These are phyloP conservation scores for Aspidiotus destructor DNA, from an alignment of 2,888 invertebrate species.

Conservation along the genomic window DNA sequence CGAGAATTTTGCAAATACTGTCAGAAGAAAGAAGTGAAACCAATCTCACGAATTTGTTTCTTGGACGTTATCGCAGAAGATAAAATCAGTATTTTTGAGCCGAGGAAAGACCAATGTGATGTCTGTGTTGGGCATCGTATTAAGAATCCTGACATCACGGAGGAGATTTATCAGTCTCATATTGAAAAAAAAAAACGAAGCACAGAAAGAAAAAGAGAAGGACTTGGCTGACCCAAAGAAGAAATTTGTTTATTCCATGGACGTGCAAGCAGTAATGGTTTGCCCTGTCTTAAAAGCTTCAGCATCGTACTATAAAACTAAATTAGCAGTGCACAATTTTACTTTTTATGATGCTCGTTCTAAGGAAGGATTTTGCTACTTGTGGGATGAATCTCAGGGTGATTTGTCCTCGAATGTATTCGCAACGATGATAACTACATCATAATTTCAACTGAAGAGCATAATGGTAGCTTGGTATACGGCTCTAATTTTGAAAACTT, in stretches of 20 bases:
- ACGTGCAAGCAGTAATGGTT: background rate
- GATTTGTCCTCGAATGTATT: background rate
- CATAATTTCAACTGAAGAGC: too few relatives aligned
- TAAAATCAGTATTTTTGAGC: background rate
- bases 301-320: constrained; percentile 2
- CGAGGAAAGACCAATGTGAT: background rate
- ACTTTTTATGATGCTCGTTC: background rate
- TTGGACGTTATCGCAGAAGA: background rate
- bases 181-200: background rate
- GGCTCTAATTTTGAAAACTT: too few relatives aligned
- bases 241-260: background rate
- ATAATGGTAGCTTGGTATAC: too few relatives aligned
- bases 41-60: background rate
- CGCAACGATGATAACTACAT: background rate
- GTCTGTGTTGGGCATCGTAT: background rate
- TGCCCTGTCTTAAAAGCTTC: constrained; percentile 1
- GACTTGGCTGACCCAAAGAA: background rate
- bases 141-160: background rate
- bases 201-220: background rate
- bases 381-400: background rate
- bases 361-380: background rate
- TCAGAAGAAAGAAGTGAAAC: background rate
- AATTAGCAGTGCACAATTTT: constrained; percentile 4
- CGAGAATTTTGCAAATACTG: background rate
- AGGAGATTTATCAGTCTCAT: background rate